Evolutionary conservation across 2,888 invertebrate genomes (phyloP), one percentile per base, ranked within the genome.

Genomic region (Melanostoma mellinum): DNA sequence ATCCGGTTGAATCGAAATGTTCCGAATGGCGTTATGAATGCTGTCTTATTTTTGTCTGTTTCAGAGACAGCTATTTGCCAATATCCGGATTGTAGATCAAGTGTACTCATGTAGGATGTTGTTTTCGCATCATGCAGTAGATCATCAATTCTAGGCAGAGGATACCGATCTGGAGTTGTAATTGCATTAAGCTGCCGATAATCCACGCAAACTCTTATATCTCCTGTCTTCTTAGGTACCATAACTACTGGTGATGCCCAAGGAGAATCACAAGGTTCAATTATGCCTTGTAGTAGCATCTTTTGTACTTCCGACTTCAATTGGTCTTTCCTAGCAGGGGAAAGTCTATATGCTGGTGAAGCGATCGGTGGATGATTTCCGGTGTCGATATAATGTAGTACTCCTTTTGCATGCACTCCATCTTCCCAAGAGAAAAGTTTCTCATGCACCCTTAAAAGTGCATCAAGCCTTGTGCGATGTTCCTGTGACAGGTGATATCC

Each of bases 331-430:
- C 86, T 87, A 0, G 80, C 53, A 30, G 88, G 87, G 2, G 88
- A 87, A 50, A 89, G 63, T n/a, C 89, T 74, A 81, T 90, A 90
- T 3, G 89, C 89, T 2, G 88, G 87, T 4, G 87, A 86, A 0
- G 89, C 87, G 20, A 89, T 87, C 0, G 90, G 89, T n/a, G 80
- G 74, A 63, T 88, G 87, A 42, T 87, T 82, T 2, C 87, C 87
- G 2, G 88, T 88, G 72, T 88, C 86, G 5, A 89, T 88, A 9
- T 10, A 32, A 55, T 89, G 89, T 0, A 6, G n/a, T 3, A 53
- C 5, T 9, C 2, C 5, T 3, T 9, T 33, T 4, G 40, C 55
- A 10, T 38, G n/a, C 3, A 40, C 20, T 20, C 30, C 9, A 6
- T 56, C 20, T 5, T 56, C 30, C 56, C 38, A 56, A 6, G 20